These are phyloP conservation scores for Scotopteryx bipunctaria DNA, from an alignment of 2,888 invertebrate genomes.

Conservation along the genomic window DNA sequence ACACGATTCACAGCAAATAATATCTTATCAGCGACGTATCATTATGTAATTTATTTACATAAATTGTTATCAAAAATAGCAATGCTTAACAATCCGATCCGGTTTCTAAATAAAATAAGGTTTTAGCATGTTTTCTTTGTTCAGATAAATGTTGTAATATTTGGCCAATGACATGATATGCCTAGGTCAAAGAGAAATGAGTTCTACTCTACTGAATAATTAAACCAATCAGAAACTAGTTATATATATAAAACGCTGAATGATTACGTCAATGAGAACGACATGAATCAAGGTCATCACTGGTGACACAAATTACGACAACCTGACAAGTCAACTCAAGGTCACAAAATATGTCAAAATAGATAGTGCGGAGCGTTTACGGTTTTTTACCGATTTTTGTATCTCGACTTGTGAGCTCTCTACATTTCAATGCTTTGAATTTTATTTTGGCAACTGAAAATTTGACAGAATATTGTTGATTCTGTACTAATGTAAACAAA, in stretches of 20 bases:
- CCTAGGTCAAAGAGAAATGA: too few species aligned
- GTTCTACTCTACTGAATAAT: too few species aligned
- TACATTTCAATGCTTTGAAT: constrained; percentile 6
- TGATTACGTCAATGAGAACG: too few species aligned
- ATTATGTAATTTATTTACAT: constrained; percentile 3
- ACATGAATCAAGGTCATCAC: too few species aligned
- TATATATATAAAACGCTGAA: too few species aligned
- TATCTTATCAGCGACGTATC: constrained; percentile 43
- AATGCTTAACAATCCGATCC: constrained; percentile 11
- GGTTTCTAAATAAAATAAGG: background rate
- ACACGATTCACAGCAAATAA: constrained; percentile 22
- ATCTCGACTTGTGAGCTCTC: background rate
- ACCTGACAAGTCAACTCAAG: too few species aligned
- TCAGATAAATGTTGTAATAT: too few species aligned
- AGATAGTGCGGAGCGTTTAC: background rate
- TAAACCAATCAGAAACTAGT: too few species aligned
- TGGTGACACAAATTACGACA: too few species aligned
- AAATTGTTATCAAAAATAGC: constrained; percentile 3
- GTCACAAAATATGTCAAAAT: too few species aligned
- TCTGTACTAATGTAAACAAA: constrained; percentile 18
- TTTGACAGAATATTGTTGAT: too few species aligned
- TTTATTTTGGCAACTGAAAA: background rate
- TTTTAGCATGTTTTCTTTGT: background rate
- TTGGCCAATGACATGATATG: too few species aligned
- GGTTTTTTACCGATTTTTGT: background rate